Evolutionary conservation across 2,888 invertebrate species (phyloP).

Genomic region (Lasioglossum leucozonium): DNA sequence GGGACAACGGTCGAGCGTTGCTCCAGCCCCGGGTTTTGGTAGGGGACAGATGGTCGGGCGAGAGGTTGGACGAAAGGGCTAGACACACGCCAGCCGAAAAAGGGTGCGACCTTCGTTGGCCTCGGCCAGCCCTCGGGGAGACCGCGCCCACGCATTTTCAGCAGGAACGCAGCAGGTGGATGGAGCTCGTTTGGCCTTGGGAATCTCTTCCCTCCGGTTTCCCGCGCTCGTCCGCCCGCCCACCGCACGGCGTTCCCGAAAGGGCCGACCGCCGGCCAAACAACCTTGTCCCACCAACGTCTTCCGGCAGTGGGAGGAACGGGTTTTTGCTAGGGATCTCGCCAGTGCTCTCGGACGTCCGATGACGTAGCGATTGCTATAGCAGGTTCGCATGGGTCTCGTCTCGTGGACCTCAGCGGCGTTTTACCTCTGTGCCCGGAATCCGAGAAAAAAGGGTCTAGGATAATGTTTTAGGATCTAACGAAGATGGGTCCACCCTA

Average conservation of each 20-base stretch:
- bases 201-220: conserved; percentile 48
- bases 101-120: conserved; percentile 83
- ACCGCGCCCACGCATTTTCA: conserved; percentile 85
- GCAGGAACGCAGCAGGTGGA: conserved; percentile 81
- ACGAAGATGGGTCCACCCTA: no score
- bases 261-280: conserved; percentile 54
- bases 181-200: conserved; percentile 81
- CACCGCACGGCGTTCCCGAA: conserved; percentile 29
- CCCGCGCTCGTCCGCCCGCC: conserved; percentile 27
- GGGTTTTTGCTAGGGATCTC: conserved; percentile 3
- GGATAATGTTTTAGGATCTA: background rate
- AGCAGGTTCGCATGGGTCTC: no score
- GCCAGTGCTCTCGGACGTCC: background rate
- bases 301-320: background rate
- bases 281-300: background rate
- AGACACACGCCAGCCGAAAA: conserved; percentile 79
- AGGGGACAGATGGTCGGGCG: conserved; percentile 70
- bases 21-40: conserved; percentile 42
- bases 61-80: conserved; percentile 80
- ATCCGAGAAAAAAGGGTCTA: background rate
- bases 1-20: conserved; percentile 38
- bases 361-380: background rate
- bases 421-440: no score
- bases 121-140: conserved; percentile 84
- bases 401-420: no score